Evolutionary conservation across 2,888 invertebrate genomes (phyloP), one percentile per base, ranked within the genome.

Genomic region (Invenusta paracnida): DNA sequence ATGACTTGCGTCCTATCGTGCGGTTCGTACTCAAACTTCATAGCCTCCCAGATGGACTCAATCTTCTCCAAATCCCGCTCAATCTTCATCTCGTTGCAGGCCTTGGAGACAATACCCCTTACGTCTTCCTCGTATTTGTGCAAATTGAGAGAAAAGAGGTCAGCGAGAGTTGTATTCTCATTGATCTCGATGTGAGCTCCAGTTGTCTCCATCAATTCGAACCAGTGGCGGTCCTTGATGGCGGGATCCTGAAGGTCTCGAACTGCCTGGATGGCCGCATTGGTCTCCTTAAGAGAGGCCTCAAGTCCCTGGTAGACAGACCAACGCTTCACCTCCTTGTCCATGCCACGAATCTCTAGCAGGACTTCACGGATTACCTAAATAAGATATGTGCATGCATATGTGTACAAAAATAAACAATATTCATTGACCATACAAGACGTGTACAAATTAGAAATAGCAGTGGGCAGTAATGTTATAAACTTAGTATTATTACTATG

Each of bases 71-170:
- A 93, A 85, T 95, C 95, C 91, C 97, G 97, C 91, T 98, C 98
- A 97, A 98, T 98, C 0, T 96, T 96, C 96, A 96, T 96, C 93
- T 98, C 98, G 92, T 98, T 98, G 0, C 97, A 96, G 0, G 98
- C 97, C 92, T 97, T 97, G 91, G 98, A 98, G 5, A 98, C 98
- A 89, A 98, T 97, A 91, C 96, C 96, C 90, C 96, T 31, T 5
- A 96, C 97, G 91, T 98, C 97, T 91, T 98, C 98, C 91, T 98
- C 98, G 91, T 96, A 97, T 91, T 97, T 96, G 91, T 98, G 98
- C 11, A 98, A 93, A 92, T 97, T 97, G 82, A 98, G 92, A 1
- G 95, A 95, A 87, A 98, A 92, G 28, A 98, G 93, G 91, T 98
- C 97, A 0, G 96, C 95, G 89, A 98, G 92, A 0, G 97, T 97